Evolutionary conservation across 2,888 invertebrate genomes (phyloP).

Genomic region (Ditula angustiorana): DNA sequence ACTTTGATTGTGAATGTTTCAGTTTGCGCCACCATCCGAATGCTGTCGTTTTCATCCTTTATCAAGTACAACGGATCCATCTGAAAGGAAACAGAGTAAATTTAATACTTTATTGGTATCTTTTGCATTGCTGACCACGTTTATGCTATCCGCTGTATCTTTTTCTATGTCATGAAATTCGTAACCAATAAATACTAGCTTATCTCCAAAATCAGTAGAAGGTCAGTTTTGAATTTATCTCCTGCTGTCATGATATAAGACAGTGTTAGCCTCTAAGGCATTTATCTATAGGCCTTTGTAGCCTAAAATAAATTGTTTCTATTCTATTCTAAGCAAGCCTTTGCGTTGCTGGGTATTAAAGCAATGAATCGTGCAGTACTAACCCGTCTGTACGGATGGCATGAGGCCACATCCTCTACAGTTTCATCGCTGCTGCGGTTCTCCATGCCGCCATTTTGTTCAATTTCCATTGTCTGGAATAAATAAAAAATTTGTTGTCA

Average conservation of each 20-base stretch:
- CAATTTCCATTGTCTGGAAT: neutral
- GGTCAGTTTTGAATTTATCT: no score
- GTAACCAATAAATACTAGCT: no score
- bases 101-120: neutral
- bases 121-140: no score
- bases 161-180: no score
- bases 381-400: neutral
- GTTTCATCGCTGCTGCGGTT: neutral
- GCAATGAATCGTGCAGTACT: neutral
- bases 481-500: no score
- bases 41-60: slow-evolving; percentile 10
- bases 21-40: slow-evolving; percentile 22
- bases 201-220: no score
- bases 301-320: no score
- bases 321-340: no score
- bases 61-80: slow-evolving; percentile 13
- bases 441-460: neutral
- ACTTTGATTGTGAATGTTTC: neutral
- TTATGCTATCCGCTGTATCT: no score
- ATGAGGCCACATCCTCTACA: neutral
- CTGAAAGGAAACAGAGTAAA: slow-evolving; percentile 6
- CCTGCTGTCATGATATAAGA: no score
- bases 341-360: neutral
- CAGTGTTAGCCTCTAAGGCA: no score
- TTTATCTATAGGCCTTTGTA: no score